phyloP scores from a whole-genome alignment of 2,888 invertebrate genomes.

The Mallateleia sp. region DNA sequence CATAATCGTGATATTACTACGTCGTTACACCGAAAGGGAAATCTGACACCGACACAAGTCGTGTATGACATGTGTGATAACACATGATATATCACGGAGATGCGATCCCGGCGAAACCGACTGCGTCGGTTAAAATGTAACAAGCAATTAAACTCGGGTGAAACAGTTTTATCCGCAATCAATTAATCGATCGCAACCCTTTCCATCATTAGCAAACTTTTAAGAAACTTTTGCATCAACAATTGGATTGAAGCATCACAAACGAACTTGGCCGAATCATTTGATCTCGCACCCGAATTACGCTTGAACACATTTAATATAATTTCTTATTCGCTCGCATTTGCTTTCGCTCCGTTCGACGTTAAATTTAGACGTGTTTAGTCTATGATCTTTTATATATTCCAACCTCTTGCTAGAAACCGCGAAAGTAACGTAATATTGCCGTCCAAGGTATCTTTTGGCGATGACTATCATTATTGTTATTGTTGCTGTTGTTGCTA shows the following conservation, averaged over 20 bases:
- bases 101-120: constrained; percentile 10
- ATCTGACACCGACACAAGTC: constrained; percentile 22
- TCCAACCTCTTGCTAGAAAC: constrained; percentile 5
- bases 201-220: not conserved
- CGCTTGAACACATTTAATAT: no score
- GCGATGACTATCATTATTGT: constrained; percentile 67
- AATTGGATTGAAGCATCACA: no score
- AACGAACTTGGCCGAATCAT: no score
- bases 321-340: not conserved
- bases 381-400: constrained; percentile 25
- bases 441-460: constrained; percentile 48
- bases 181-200: not conserved
- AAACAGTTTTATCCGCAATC: not conserved
- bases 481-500: constrained; percentile 67
- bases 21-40: constrained; percentile 54
- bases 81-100: constrained; percentile 30
- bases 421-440: constrained; percentile 41
- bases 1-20: constrained; percentile 45
- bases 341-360: constrained; percentile 4
- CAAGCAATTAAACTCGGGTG: constrained; percentile 1
- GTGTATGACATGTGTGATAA: constrained; percentile 21
- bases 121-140: constrained; percentile 1
- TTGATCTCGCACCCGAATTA: no score
- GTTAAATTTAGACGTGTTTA: constrained; percentile 7
- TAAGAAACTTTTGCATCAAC: no score